phyloP scores from a whole-genome alignment of 2,888 invertebrate species.

The Trachelus troglodyta region DNA sequence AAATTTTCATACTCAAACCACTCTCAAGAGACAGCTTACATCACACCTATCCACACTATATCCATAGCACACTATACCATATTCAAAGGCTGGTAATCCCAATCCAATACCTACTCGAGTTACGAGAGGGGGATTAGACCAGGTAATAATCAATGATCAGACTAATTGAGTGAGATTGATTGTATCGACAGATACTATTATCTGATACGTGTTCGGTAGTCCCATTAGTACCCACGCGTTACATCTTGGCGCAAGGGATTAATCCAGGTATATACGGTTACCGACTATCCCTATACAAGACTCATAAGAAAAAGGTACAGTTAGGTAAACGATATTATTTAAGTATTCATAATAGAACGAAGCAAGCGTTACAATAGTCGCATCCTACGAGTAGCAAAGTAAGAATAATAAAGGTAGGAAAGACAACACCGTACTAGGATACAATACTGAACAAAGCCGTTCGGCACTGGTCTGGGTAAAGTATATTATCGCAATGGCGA shows the following conservation, averaged over 20 bases:
- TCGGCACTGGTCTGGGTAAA: not conserved
- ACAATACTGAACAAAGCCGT: not conserved
- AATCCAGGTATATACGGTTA: not conserved
- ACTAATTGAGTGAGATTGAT: slow-evolving; percentile 66
- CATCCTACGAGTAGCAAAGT: not conserved
- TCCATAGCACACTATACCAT: not conserved
- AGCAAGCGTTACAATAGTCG: not conserved
- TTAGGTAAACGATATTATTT: not conserved
- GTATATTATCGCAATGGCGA: slow-evolving; percentile 27
- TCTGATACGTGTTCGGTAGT: not conserved
- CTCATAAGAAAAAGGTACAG: not conserved
- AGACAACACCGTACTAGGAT: not conserved
- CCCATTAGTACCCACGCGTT: slow-evolving; percentile 16
- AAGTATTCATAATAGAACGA: not conserved
- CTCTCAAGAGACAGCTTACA: not conserved
- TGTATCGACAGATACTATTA: slow-evolving; percentile 52
- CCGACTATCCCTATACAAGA: not conserved
- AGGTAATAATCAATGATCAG: slow-evolving; percentile 65
- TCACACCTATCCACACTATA: not conserved
- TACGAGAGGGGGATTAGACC: slow-evolving; percentile 33
- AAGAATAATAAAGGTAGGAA: not conserved
- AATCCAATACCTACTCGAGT: not conserved
- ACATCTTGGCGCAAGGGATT: not conserved
- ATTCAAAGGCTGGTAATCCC: not conserved
- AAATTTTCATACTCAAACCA: not conserved